A percentile compares a stretch with the other conserved stretches of the same genome.
Evolutionary conservation across 2,113 vertebrate genomes (phyloP).

Genomic region (Trogon surrucura): DNA sequence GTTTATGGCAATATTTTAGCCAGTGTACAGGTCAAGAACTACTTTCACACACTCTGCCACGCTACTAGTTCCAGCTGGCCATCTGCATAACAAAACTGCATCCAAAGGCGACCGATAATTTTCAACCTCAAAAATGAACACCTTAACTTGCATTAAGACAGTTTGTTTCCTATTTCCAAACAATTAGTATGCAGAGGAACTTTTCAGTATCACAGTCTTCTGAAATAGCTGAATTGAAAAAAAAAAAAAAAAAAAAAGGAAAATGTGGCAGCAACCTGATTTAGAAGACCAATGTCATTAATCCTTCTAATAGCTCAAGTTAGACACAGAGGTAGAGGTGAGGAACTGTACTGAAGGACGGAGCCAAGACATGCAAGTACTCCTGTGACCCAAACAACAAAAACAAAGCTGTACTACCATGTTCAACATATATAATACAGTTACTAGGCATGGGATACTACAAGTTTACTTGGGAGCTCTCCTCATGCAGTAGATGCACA

Average conservation of each 20-base stretch:
- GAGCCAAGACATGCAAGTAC: not conserved
- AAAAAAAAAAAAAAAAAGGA: not conserved
- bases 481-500: not conserved
- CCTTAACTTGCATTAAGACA: not conserved
- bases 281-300: not conserved
- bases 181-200: not conserved
- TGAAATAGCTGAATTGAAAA: not conserved
- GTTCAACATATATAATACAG: not conserved
- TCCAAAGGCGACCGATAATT: not conserved
- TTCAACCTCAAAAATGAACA: not conserved
- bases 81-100: not conserved
- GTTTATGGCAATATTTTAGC: not conserved
- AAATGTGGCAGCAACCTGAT: not conserved
- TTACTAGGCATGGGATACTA: not conserved
- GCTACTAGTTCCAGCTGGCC: not conserved
- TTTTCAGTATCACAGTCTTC: not conserved
- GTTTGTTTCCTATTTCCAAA: not conserved
- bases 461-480: not conserved
- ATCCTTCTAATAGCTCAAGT: not conserved
- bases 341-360: not conserved
- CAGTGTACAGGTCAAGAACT: not conserved
- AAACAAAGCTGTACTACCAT: not conserved
- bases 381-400: not conserved
- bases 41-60: not conserved
- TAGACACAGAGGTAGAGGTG: not conserved